These are phyloP conservation scores for Labia minor DNA, from an alignment of 2,888 invertebrate genomes.

Conservation along the genomic window DNA sequence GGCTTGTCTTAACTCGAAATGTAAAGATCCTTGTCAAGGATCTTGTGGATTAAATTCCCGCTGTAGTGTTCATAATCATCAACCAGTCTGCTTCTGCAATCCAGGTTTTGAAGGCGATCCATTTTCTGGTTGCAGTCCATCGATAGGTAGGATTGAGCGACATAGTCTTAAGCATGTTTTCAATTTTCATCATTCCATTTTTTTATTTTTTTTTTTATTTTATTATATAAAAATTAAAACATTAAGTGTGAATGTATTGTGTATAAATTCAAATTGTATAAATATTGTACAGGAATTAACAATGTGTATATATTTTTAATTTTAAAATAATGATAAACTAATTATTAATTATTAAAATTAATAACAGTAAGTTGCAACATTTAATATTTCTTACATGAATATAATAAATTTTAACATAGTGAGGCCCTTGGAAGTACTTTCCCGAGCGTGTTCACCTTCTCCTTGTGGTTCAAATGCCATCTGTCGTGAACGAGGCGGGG, in stretches of 20 bases:
- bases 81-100: constrained; percentile 62
- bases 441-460: constrained; percentile 63
- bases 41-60: constrained; percentile 67
- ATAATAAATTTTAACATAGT: constrained; percentile 22
- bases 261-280: neutral
- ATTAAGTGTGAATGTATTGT: constrained; percentile 14
- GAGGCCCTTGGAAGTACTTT: constrained; percentile 44
- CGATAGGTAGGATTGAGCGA: constrained; percentile 28
- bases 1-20: constrained; percentile 58
- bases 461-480: constrained; percentile 71
- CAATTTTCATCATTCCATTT: neutral
- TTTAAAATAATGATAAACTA: neutral
- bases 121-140: constrained; percentile 57
- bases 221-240: neutral
- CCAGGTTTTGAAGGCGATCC: constrained; percentile 70
- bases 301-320: neutral
- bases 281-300: neutral
- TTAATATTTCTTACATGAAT: neutral
- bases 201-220: neutral
- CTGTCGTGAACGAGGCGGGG: constrained; percentile 62
- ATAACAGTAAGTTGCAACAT: neutral
- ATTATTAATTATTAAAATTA: neutral
- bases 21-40: constrained; percentile 64
- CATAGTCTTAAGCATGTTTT: constrained; percentile 23
- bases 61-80: constrained; percentile 62